Evolutionary conservation across 2,888 invertebrate species (phyloP).

Genomic region (Salpingus planirostris): DNA sequence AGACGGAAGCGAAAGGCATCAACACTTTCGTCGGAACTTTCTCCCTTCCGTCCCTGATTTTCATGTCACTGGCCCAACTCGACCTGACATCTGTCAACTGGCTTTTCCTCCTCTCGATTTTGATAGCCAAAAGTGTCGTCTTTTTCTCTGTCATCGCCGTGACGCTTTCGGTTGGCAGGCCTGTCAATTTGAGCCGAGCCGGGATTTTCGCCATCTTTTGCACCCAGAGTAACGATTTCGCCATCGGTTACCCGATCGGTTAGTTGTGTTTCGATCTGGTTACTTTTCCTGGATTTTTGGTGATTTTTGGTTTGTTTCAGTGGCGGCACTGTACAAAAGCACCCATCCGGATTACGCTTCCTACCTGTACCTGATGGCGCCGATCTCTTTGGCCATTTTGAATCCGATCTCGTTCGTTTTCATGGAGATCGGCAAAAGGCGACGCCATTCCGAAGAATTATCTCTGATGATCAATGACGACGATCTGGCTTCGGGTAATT

Average conservation of each 20-base stretch:
- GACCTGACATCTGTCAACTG: constrained; percentile 82
- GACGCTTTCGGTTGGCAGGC: constrained; percentile 70
- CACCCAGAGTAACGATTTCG: constrained; percentile 96
- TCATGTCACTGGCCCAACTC: constrained; percentile 77
- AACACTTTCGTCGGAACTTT: constrained; percentile 90
- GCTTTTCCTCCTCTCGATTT: constrained; percentile 78
- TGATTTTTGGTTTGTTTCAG: constrained; percentile 53
- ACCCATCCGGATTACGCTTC: constrained; percentile 84
- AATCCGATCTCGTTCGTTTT: constrained; percentile 87
- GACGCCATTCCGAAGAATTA: constrained; percentile 45
- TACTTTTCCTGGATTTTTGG: too few relatives aligned
- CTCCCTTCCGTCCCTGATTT: constrained; percentile 85
- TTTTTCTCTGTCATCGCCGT: constrained; percentile 72
- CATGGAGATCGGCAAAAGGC: constrained; percentile 60
- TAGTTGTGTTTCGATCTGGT: too few relatives aligned
- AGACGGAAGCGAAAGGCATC: constrained; percentile 79
- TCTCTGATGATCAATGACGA: constrained; percentile 19
- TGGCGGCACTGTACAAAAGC: constrained; percentile 74
- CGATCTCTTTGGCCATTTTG: constrained; percentile 83
- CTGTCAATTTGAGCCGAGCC: constrained; percentile 72
- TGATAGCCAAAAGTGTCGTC: constrained; percentile 76
- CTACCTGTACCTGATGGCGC: constrained; percentile 89
- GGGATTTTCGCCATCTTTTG: constrained; percentile 91
- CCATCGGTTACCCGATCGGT: constrained; percentile 92
- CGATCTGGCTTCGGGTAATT: constrained; percentile 25